Percentiles rank a stretch among this genome's conserved stretches.
phyloP scores from a whole-genome alignment of 2,797 vertebrate species.

The Hapalemur alaotrensis region DNA sequence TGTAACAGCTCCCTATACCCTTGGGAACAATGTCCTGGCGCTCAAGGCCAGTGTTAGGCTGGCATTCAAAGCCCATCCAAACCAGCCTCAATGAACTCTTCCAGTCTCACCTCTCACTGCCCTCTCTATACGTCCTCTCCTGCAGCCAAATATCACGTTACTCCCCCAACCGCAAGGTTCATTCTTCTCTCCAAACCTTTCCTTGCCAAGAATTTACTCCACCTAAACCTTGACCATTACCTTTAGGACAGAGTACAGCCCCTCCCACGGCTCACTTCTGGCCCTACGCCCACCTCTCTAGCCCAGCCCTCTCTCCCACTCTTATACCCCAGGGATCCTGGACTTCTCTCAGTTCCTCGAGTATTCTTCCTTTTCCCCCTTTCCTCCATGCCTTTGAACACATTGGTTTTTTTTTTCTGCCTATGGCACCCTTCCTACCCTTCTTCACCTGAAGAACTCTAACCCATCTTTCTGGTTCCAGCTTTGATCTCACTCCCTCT shows the following conservation, averaged over 20 bases:
- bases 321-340: background rate
- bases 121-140: background rate
- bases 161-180: background rate
- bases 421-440: background rate
- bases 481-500: background rate
- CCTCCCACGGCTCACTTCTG: background rate
- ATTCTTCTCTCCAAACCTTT: background rate
- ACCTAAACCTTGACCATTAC: background rate
- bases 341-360: background rate
- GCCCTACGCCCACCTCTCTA: background rate
- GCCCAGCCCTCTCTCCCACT: background rate
- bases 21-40: background rate
- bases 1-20: background rate
- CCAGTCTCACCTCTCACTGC: background rate
- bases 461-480: background rate
- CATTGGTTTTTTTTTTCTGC: background rate
- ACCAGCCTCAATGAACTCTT: rapidly evolving
- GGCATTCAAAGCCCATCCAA: background rate
- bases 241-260: background rate
- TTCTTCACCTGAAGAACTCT: background rate
- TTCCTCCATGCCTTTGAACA: background rate
- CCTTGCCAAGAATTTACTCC: background rate
- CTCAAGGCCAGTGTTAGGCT: background rate
- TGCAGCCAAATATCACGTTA: background rate
- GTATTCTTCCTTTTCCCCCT: background rate